Evolutionary conservation across 2,113 vertebrate genomes (phyloP).

Genomic region (Oreochromis spilurus): DNA sequence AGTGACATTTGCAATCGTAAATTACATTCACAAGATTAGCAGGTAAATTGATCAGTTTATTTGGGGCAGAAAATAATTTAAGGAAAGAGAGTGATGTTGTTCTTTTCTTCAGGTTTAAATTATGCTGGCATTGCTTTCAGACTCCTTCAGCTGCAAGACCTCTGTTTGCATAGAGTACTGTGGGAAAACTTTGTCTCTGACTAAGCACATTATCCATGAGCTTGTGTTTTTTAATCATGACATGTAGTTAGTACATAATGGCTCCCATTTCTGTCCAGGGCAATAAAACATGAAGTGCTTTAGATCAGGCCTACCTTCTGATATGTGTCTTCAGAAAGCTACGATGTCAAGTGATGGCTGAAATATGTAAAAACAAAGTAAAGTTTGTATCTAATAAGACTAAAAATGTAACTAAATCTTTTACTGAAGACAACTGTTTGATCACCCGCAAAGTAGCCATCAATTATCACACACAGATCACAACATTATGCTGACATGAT

Average conservation of each 20-base stretch:
- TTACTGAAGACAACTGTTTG: not conserved
- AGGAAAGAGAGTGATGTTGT: not conserved
- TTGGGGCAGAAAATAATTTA: not conserved
- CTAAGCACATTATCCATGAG: not conserved
- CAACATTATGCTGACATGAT: not conserved
- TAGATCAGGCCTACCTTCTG: not conserved
- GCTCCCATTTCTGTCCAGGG: not conserved
- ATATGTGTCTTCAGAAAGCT: not conserved
- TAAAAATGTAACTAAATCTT: not conserved
- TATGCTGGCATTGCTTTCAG: not conserved
- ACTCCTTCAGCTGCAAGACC: not conserved
- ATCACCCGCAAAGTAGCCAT: not conserved
- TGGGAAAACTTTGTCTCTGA: not conserved
- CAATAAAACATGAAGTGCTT: not conserved
- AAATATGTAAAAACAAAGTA: not conserved
- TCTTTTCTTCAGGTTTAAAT: not conserved
- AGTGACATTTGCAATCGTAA: not conserved
- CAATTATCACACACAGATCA: not conserved
- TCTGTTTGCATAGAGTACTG: not conserved
- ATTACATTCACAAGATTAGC: not conserved
- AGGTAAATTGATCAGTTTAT: not conserved
- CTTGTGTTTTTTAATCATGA: not conserved
- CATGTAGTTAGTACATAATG: not conserved
- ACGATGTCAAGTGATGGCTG: not conserved
- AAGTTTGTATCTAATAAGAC: not conserved